Percentiles rank a stretch among this genome's conserved stretches.
phyloP scores from a whole-genome alignment of 2,797 vertebrate species.

The Falco columbarius region DNA sequence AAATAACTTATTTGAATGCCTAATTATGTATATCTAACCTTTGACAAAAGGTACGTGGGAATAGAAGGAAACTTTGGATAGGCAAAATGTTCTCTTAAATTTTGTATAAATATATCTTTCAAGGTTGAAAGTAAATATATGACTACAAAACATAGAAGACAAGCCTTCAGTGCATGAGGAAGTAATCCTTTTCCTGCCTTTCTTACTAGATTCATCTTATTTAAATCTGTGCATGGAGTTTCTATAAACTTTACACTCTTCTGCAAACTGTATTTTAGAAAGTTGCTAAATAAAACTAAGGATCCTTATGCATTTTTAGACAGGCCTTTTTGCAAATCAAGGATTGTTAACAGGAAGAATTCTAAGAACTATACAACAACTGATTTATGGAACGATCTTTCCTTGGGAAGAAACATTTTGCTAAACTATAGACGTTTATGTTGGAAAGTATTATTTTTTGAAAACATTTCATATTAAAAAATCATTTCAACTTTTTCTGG shows the following conservation, averaged over 20 bases:
- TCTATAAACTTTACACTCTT: background rate
- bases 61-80: background rate
- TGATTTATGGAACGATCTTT: background rate
- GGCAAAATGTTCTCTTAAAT: background rate
- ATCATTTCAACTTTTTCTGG: background rate
- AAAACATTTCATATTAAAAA: background rate
- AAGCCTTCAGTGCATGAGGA: background rate
- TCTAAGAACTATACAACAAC: background rate
- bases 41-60: background rate
- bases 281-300: background rate
- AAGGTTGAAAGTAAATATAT: background rate
- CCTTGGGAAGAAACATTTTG: background rate
- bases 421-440: background rate
- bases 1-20: background rate
- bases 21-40: background rate
- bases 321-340: background rate
- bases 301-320: background rate
- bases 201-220: background rate
- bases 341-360: background rate
- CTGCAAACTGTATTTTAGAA: background rate
- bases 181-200: background rate
- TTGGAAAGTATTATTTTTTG: background rate
- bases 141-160: background rate
- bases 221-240: background rate
- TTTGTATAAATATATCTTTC: background rate